phyloP scores from a whole-genome alignment of 2,113 vertebrate species.

The Lampris megalopsis region DNA sequence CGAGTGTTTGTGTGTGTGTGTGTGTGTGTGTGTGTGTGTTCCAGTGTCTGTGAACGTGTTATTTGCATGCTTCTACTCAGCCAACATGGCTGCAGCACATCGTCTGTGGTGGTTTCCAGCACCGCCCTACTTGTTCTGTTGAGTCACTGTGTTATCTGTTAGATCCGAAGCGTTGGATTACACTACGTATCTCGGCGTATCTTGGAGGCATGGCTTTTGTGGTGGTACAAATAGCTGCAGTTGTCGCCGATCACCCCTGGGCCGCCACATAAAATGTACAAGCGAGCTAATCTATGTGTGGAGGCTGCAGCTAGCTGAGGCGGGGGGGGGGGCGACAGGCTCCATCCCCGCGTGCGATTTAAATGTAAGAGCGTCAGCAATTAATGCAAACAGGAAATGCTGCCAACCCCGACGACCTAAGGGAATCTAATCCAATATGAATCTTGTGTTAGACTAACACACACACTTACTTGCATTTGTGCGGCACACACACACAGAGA shows the following conservation, averaged over 20 bases:
- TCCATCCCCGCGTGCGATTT: slow-evolving; percentile 49
- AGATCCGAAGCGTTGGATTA: slow-evolving; percentile 72
- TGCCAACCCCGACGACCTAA: slow-evolving; percentile 41
- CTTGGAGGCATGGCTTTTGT: slow-evolving; percentile 71
- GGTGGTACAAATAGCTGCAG: slow-evolving; percentile 67
- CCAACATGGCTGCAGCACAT: slow-evolving; percentile 48
- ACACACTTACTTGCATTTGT: neutral
- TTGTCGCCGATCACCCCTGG: slow-evolving; percentile 64
- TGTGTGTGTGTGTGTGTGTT: slow-evolving; percentile 19
- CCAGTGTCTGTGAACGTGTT: slow-evolving; percentile 15
- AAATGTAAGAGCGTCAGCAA: slow-evolving; percentile 56
- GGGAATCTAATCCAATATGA: slow-evolving; percentile 40
- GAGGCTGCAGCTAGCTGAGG: slow-evolving; percentile 54
- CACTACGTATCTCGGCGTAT: slow-evolving; percentile 54
- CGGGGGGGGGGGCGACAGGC: slow-evolving; percentile 44
- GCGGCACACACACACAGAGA: slow-evolving; percentile 10
- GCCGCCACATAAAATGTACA: slow-evolving; percentile 48
- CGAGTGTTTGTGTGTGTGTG: slow-evolving; percentile 26
- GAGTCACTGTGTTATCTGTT: slow-evolving; percentile 30
- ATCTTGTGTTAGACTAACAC: slow-evolving; percentile 10
- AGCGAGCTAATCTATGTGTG: slow-evolving; percentile 53
- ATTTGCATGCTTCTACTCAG: slow-evolving; percentile 26
- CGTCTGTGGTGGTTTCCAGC: slow-evolving; percentile 46
- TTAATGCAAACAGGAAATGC: slow-evolving; percentile 56
- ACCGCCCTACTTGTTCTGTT: slow-evolving; percentile 35